phyloP scores from a whole-genome alignment of 2,113 vertebrate species.

The Polypterus bichir region DNA sequence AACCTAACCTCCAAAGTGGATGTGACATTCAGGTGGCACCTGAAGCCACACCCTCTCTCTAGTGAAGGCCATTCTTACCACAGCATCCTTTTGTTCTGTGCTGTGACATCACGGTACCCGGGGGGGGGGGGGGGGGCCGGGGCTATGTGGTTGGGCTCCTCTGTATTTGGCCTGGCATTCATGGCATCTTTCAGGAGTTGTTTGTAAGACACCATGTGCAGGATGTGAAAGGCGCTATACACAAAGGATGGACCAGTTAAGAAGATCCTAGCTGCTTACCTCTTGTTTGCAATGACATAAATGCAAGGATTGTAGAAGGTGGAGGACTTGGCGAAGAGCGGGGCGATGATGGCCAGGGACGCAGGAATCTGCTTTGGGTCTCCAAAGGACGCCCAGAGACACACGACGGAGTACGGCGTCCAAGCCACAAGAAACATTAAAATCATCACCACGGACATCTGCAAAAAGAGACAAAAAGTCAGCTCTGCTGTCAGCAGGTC shows the following conservation, averaged over 20 bases:
- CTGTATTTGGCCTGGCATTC: no score
- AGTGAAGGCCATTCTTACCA: no score
- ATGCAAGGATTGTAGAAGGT: conserved; percentile 97
- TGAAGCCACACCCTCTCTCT: no score
- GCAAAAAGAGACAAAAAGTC: conserved; percentile 25
- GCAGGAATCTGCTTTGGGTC: conserved; percentile 77
- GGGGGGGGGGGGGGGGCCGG: no score
- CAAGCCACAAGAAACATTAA: conserved; percentile 89
- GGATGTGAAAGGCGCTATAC: no score
- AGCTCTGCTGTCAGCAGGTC: not conserved
- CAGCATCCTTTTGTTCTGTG: no score
- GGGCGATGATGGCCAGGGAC: conserved; percentile 83
- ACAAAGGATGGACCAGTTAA: no score
- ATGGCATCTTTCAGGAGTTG: no score
- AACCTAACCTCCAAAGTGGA: no score
- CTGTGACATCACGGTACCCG: no score
- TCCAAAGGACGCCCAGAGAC: conserved; percentile 90
- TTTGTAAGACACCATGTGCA: not conserved
- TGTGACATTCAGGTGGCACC: no score
- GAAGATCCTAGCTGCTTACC: conserved; percentile 50
- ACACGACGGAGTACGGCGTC: conserved; percentile 90
- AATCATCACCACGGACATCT: conserved; percentile 97
- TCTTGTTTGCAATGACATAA: conserved; percentile 88
- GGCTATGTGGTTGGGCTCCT: no score
- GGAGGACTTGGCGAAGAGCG: conserved; percentile 95